Percentiles rank a stretch among this genome's conserved stretches.
These are phyloP conservation scores for Trichechus manatus DNA, from an alignment of 2,113 vertebrate genomes.

Conservation along the genomic window DNA sequence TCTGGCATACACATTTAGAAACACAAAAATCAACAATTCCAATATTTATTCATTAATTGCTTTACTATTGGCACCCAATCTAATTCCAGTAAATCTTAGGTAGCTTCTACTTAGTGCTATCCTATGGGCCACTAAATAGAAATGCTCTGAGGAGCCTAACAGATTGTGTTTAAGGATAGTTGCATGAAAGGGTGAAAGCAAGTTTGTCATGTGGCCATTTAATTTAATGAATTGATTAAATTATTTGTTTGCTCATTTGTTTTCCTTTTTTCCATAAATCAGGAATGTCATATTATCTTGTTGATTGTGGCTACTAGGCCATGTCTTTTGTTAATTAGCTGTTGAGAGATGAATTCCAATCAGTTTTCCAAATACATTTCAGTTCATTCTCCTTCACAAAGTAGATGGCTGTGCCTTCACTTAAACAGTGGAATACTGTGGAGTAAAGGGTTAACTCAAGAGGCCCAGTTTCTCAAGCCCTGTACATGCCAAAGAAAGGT, in stretches of 20 bases:
- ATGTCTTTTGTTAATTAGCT: not conserved
- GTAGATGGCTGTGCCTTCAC: too few relatives aligned
- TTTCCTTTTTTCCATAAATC: not conserved
- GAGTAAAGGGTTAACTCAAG: too few relatives aligned
- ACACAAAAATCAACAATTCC: not conserved
- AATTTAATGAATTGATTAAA: not conserved
- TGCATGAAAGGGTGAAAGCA: not conserved
- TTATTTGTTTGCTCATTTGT: not conserved
- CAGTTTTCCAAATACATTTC: not conserved
- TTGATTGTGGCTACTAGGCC: fast-evolving
- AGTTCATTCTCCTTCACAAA: not conserved
- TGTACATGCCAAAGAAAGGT: too few relatives aligned
- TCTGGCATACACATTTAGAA: not conserved
- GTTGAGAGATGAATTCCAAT: not conserved
- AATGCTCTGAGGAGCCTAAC: not conserved
- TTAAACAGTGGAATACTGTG: too few relatives aligned
- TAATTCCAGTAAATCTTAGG: not conserved
- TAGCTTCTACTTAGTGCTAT: not conserved
- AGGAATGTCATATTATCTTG: not conserved
- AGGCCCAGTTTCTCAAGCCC: too few relatives aligned
- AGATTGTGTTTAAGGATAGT: not conserved
- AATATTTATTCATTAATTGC: not conserved
- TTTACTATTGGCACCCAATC: not conserved
- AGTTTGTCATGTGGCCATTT: fast-evolving
- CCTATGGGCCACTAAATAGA: fast-evolving